A percentile compares a stretch with the other conserved stretches of the same genome.
Conservation (phyloP, 2,113 vertebrate genomes). For the Ageneiosus marmoratus region DNA sequence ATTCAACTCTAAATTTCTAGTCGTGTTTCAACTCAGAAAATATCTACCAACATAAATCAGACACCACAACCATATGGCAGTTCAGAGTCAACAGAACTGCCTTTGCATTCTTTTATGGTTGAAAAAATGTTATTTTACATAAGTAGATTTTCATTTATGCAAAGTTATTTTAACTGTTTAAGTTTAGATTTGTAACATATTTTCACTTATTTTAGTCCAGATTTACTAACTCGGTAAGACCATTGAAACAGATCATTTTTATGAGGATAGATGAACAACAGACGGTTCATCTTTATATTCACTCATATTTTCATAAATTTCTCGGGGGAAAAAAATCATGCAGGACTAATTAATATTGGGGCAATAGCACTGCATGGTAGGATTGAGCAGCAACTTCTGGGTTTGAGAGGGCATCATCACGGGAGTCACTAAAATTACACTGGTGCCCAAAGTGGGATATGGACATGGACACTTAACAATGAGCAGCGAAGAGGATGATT, state of each 20-base stretch:
- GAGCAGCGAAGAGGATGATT: too few species aligned
- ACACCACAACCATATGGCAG: background rate
- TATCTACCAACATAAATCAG: background rate
- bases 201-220: background rate
- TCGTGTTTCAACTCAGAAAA: background rate
- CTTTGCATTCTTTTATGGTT: background rate
- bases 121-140: background rate
- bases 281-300: background rate
- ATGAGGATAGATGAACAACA: background rate
- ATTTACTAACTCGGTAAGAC: background rate
- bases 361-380: too few species aligned
- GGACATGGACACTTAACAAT: too few species aligned
- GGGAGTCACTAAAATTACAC: too few species aligned
- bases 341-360: background rate
- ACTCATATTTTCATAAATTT: background rate
- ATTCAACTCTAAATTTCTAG: background rate
- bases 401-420: too few species aligned
- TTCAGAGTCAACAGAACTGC: background rate
- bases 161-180: background rate
- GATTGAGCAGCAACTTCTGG: too few species aligned
- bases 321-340: background rate
- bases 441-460: too few species aligned
- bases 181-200: background rate
- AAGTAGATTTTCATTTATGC: background rate
- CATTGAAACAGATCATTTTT: background rate